Conservation (phyloP, 2,888 invertebrate species). For the Agelastica alni region DNA sequence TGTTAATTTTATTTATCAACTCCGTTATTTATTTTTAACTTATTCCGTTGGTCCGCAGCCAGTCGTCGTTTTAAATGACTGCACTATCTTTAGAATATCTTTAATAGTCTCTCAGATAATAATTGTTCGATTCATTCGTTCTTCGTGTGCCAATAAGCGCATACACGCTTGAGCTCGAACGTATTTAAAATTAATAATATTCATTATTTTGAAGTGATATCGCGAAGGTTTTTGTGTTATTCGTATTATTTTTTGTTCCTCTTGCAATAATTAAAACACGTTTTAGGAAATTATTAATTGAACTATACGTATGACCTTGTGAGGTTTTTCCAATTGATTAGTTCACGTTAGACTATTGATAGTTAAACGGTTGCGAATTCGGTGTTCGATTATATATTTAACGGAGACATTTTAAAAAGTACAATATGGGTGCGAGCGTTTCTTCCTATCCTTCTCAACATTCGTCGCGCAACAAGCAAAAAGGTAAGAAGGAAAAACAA, state of each 20-base stretch:
- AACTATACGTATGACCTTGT: too few species aligned
- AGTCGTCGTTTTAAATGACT: constrained; percentile 8
- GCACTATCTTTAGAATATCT: constrained; percentile 13
- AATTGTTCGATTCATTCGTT: neutral
- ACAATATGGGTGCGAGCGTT: constrained; percentile 1
- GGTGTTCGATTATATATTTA: too few species aligned
- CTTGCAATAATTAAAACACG: too few species aligned
- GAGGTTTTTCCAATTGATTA: too few species aligned
- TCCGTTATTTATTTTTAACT: constrained; percentile 14
- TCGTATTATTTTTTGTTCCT: too few species aligned
- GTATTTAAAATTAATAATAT: too few species aligned
- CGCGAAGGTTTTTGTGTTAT: too few species aligned
- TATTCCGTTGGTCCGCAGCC: constrained; percentile 16
- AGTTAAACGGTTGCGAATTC: too few species aligned
- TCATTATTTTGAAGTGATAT: too few species aligned
- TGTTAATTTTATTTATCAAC: constrained; percentile 18
- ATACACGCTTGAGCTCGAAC: neutral
- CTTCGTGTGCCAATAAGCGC: neutral
- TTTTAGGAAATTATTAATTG: too few species aligned
- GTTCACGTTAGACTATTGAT: too few species aligned
- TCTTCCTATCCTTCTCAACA: constrained; percentile 4
- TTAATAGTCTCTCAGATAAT: neutral
- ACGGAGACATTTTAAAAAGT: too few species aligned
- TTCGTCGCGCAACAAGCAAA: constrained; percentile 3
- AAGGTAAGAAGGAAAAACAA: neutral